Evolutionary conservation across 23 tunicate species (phyloP).

Genomic region (Trididemnum miniatum): DNA sequence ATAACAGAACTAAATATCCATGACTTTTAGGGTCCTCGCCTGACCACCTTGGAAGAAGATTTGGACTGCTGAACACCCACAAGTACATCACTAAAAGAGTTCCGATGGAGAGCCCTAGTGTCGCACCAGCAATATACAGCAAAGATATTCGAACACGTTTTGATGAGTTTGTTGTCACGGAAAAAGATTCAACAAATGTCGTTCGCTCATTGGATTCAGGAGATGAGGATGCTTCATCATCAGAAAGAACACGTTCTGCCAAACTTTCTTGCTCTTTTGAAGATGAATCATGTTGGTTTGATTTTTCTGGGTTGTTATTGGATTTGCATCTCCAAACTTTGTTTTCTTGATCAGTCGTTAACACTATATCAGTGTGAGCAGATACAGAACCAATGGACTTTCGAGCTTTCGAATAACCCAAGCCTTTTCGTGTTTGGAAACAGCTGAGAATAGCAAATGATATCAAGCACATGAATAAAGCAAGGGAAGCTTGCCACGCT

Average conservation of each 20-base stretch:
- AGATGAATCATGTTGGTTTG: background rate
- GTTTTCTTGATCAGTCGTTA: background rate
- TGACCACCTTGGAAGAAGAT: slow-evolving; percentile 43
- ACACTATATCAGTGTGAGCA: background rate
- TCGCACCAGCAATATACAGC: background rate
- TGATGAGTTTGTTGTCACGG: too few species aligned
- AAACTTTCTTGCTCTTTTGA: background rate
- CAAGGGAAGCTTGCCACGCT: slow-evolving; percentile 43
- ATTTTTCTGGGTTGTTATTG: background rate
- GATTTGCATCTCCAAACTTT: background rate
- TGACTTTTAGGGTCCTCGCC: background rate
- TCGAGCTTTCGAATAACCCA: background rate
- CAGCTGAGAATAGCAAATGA: background rate
- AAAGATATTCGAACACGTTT: background rate
- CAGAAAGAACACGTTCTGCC: background rate
- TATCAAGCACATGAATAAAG: background rate
- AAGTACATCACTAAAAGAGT: slow-evolving; percentile 34
- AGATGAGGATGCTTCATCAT: background rate
- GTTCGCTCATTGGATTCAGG: background rate
- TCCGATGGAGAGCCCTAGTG: slow-evolving; percentile 44
- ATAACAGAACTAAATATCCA: slow-evolving; percentile 26
- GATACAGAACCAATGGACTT: background rate
- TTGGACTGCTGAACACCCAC: slow-evolving; percentile 69
- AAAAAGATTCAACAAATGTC: background rate
- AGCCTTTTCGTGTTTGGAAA: background rate